phyloP scores from a whole-genome alignment of 2,113 vertebrate genomes.

The Nesoenas mayeri region DNA sequence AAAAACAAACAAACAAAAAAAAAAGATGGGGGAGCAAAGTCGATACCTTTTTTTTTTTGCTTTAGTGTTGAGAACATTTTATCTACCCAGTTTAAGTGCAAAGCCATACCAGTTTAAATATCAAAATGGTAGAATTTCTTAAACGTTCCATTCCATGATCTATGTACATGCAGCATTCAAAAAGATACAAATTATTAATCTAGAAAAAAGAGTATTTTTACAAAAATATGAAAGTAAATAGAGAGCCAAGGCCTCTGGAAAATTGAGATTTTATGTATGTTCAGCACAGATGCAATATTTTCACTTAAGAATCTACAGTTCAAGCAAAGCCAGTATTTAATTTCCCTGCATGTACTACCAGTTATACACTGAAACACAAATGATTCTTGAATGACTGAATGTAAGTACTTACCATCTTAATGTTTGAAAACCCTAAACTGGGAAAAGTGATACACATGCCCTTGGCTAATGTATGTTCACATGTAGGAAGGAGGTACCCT shows the following conservation, averaged over 20 bases:
- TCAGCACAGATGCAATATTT: background rate
- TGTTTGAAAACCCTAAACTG: background rate
- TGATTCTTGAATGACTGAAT: background rate
- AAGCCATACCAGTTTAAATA: background rate
- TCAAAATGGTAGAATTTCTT: background rate
- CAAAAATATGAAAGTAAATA: background rate
- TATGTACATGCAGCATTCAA: background rate
- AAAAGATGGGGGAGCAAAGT: accelerated
- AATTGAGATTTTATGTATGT: background rate
- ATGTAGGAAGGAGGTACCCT: background rate
- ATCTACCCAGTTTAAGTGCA: background rate
- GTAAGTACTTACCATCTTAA: background rate
- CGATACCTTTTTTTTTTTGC: background rate
- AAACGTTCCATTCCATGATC: background rate
- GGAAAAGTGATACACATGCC: background rate
- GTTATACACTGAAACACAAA: background rate
- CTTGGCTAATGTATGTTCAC: background rate
- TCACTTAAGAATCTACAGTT: background rate
- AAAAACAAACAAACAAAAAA: background rate
- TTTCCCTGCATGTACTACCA: background rate
- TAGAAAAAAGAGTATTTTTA: background rate
- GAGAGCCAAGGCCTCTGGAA: background rate
- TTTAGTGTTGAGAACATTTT: background rate
- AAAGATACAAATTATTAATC: background rate
- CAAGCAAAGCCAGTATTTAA: background rate